These are phyloP conservation scores for Nematostella vectensis DNA, from an alignment of 92 coral and sea anemone species.

Conservation along the genomic window DNA sequence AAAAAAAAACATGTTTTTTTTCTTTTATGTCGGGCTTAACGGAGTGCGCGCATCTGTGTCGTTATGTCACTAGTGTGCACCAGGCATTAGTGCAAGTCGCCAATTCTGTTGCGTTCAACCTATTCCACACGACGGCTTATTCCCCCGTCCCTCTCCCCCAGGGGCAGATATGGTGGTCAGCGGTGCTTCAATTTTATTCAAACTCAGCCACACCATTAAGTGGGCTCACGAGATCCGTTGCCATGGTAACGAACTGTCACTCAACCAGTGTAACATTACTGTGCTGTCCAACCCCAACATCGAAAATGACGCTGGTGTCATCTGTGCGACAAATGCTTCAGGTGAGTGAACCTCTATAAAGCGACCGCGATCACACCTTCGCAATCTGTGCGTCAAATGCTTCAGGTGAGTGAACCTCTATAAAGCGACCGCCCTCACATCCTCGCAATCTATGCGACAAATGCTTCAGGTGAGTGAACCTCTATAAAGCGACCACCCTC, in stretches of 20 bases:
- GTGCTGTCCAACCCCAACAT: conserved; percentile 19
- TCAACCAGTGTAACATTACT: conserved; percentile 30
- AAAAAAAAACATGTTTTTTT: no score
- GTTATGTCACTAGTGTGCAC: no score
- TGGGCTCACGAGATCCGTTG: conserved; percentile 38
- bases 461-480: conserved; percentile 15
- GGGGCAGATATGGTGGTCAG: conserved; percentile 40
- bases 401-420: conserved; percentile 9
- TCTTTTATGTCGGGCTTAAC: no score
- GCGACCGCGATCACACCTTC: conserved; percentile 34
- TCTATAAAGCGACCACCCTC: not conserved
- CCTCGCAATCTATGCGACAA: conserved; percentile 40
- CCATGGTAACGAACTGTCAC: conserved; percentile 28
- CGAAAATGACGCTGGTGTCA: conserved; percentile 40
- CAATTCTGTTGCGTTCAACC: no score
- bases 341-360: conserved; percentile 6
- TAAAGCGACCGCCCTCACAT: conserved; percentile 13
- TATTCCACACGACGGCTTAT: no score
- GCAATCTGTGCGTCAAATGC: conserved; percentile 32
- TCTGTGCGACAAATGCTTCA: conserved; percentile 25
- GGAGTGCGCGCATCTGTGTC: no score
- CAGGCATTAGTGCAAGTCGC: no score
- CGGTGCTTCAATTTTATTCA: conserved; percentile 35
- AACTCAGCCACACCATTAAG: not conserved
- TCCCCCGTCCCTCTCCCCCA: no score